Percentiles rank a stretch among this genome's conserved stretches.
These are phyloP conservation scores for Tetropium fuscum DNA, from an alignment of 2,888 invertebrate species.

Conservation along the genomic window DNA sequence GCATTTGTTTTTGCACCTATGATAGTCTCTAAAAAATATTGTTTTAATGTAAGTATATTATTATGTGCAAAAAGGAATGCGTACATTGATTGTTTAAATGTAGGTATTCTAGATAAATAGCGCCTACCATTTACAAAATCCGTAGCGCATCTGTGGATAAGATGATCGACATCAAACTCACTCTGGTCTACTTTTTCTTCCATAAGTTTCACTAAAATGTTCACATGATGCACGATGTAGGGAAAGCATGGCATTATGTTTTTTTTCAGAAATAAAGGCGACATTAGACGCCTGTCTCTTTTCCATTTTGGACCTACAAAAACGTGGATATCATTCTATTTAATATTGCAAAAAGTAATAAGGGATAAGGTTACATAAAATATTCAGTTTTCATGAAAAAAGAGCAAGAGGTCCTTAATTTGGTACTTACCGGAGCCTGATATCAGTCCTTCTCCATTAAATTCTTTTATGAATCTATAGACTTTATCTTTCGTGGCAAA, in stretches of 20 bases:
- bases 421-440: slow-evolving; percentile 46
- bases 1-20: slow-evolving; percentile 43
- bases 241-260: slow-evolving; percentile 42
- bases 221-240: slow-evolving; percentile 40
- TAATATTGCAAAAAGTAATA: background rate
- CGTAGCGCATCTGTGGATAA: slow-evolving; percentile 42
- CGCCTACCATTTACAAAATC: slow-evolving; percentile 49
- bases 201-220: slow-evolving; percentile 36
- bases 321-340: background rate
- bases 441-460: slow-evolving; percentile 47
- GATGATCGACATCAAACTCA: slow-evolving; percentile 43
- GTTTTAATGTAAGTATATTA: too few species aligned
- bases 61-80: too few species aligned
- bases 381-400: background rate
- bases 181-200: slow-evolving; percentile 31
- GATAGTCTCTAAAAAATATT: slow-evolving; percentile 43
- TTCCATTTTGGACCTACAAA: slow-evolving; percentile 50
- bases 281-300: slow-evolving; percentile 46
- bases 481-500: slow-evolving; percentile 47
- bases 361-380: background rate
- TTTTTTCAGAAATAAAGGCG: slow-evolving; percentile 45
- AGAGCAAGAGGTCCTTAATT: background rate
- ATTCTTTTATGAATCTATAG: slow-evolving; percentile 46
- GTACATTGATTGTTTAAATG: too few species aligned
- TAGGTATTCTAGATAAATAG: slow-evolving; percentile 15